These are phyloP conservation scores for Choristoneura rosaceana DNA, from an alignment of 2,888 invertebrate genomes.

Conservation along the genomic window DNA sequence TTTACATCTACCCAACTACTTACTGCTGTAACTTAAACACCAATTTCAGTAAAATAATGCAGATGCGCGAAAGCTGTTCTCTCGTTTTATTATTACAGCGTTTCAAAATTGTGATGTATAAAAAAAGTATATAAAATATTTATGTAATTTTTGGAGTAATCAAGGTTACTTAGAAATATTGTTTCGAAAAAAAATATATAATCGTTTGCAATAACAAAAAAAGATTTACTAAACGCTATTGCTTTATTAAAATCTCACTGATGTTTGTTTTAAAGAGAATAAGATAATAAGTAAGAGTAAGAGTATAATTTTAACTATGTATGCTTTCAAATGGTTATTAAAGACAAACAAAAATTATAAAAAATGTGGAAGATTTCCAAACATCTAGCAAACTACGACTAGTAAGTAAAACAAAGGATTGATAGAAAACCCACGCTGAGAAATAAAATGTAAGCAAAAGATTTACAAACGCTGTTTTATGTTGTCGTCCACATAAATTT, in stretches of 20 bases:
- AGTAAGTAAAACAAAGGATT: neutral
- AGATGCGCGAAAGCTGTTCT: constrained; percentile 16
- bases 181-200: too few relatives aligned
- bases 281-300: too few relatives aligned
- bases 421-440: constrained; percentile 23
- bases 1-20: too few relatives aligned
- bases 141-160: too few relatives aligned
- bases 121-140: too few relatives aligned
- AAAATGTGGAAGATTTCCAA: neutral
- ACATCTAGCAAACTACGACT: neutral
- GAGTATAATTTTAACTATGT: neutral
- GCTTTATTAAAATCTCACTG: too few relatives aligned
- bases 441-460: constrained; percentile 48
- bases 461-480: constrained; percentile 57
- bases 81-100: neutral
- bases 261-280: too few relatives aligned
- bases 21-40: neutral
- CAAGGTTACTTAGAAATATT: too few relatives aligned
- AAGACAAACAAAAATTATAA: neutral
- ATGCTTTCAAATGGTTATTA: neutral
- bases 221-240: too few relatives aligned
- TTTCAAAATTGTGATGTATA: neutral
- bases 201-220: neutral
- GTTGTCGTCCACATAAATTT: constrained; percentile 66
- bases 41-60: neutral